phyloP scores from a whole-genome alignment of 2,113 vertebrate genomes.

The Puma concolor region DNA sequence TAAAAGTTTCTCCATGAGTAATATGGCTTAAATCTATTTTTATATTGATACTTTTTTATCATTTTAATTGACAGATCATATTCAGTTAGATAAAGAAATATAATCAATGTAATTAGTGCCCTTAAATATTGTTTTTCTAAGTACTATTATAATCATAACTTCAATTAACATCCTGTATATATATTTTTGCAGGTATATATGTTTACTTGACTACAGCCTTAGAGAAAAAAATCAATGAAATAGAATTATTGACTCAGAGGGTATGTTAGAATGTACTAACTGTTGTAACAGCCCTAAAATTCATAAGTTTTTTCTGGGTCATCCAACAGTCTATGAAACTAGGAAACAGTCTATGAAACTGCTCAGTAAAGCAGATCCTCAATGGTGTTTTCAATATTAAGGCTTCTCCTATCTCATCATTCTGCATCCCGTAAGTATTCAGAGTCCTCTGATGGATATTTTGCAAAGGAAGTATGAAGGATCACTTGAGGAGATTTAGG shows the following conservation, averaged over 20 bases:
- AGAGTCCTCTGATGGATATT: neutral
- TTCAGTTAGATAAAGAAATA: neutral
- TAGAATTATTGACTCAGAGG: neutral
- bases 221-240: neutral
- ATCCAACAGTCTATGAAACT: neutral
- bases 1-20: neutral
- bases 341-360: neutral
- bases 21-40: neutral
- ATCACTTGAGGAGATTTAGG: neutral
- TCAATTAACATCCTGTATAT: neutral
- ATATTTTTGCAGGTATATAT: neutral
- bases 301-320: neutral
- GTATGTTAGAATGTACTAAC: neutral
- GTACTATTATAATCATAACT: neutral
- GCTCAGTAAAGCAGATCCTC: neutral
- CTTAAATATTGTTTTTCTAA: neutral
- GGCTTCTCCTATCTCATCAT: neutral
- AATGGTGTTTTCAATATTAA: neutral
- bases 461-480: neutral
- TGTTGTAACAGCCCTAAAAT: neutral
- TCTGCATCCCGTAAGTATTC: neutral
- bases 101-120: neutral
- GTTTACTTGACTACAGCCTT: neutral
- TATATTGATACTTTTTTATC: neutral
- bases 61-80: neutral